phyloP scores from a whole-genome alignment of 2,797 vertebrate genomes.

The Enteromius unitaeniatus region DNA sequence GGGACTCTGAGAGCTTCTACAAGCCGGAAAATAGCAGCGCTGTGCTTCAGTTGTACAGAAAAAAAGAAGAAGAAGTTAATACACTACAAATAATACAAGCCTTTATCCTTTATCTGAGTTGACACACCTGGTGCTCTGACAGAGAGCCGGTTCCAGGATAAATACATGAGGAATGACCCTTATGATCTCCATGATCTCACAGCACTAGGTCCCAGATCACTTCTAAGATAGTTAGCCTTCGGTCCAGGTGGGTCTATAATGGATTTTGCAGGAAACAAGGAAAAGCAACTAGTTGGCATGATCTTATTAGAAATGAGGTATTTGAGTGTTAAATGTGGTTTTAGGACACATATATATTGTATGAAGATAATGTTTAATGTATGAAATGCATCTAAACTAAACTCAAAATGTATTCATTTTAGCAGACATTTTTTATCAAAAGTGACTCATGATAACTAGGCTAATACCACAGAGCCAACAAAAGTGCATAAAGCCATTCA shows the following conservation, averaged over 20 bases:
- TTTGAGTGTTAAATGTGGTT: background rate
- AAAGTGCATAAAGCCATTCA: background rate
- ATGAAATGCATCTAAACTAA: background rate
- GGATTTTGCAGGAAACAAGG: background rate
- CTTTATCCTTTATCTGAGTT: slow-evolving; percentile 19
- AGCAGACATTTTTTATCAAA: background rate
- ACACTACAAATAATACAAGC: background rate
- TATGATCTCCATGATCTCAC: background rate
- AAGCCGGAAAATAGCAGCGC: background rate
- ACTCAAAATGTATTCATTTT: background rate
- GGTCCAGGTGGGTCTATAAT: slow-evolving; percentile 8
- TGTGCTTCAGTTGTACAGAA: slow-evolving; percentile 8
- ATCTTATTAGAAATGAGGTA: background rate
- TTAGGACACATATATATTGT: background rate
- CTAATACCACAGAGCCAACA: background rate
- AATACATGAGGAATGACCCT: slow-evolving; percentile 12
- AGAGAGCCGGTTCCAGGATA: background rate
- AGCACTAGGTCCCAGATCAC: background rate
- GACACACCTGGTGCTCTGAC: slow-evolving; percentile 24
- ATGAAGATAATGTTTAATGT: too few species aligned
- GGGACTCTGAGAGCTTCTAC: slow-evolving; percentile 33
- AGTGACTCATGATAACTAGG: background rate
- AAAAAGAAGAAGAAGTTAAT: background rate
- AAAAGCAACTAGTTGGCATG: background rate
- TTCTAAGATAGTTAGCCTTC: background rate